Evolutionary conservation across 2,888 invertebrate species (phyloP).

Genomic region (Dorcus parallelipipedus): DNA sequence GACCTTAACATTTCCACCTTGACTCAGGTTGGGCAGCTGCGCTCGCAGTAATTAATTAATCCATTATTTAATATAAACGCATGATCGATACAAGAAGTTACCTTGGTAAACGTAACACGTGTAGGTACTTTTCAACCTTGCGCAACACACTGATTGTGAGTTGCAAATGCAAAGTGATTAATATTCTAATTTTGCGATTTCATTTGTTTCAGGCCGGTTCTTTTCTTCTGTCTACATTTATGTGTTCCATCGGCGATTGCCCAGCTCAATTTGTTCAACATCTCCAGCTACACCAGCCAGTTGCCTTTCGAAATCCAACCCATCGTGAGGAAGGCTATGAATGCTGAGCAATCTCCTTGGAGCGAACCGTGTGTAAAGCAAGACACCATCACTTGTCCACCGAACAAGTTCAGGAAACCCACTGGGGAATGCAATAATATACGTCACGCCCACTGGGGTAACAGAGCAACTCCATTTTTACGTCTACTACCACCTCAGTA

Average conservation of each 20-base stretch:
- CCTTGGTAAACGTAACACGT: too few relatives aligned
- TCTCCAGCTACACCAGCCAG: conserved; percentile 40
- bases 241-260: background rate
- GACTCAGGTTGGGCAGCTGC: conserved; percentile 4
- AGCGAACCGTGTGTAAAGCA: conserved; percentile 20
- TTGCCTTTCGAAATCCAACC: conserved; percentile 42
- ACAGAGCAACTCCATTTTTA: conserved; percentile 73
- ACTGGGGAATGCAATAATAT: conserved; percentile 89
- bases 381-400: conserved; percentile 59
- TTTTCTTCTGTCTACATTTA: background rate
- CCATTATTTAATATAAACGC: background rate
- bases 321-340: conserved; percentile 39
- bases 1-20: conserved; percentile 12
- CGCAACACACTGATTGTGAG: too few relatives aligned
- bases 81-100: background rate
- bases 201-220: conserved; percentile 9
- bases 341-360: conserved; percentile 30
- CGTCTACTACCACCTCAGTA: conserved; percentile 71
- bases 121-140: too few relatives aligned
- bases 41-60: too few relatives aligned
- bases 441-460: conserved; percentile 79
- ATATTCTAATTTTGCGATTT: background rate
- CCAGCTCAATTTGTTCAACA: conserved; percentile 25
- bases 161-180: too few relatives aligned
- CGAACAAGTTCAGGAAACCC: conserved; percentile 76